Conservation (phyloP, 2,797 vertebrate species). For the Ibycter americanus region DNA sequence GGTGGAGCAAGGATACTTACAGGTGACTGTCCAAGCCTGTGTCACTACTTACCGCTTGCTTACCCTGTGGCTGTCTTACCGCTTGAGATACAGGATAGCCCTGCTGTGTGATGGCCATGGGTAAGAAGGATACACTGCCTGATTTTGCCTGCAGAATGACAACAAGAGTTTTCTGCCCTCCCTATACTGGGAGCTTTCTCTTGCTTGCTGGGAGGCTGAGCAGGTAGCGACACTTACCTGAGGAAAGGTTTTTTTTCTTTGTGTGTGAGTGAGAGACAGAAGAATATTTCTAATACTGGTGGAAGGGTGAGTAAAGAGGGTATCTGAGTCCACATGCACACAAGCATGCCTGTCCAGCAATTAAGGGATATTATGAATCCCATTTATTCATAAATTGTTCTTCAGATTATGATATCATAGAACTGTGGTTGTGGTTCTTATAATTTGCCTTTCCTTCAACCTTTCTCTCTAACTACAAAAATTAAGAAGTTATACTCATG, state of each 20-base stretch:
- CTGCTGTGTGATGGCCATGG: neutral
- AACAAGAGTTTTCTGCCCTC: neutral
- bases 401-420: neutral
- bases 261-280: neutral
- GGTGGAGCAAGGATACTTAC: neutral
- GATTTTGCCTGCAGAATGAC: neutral
- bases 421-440: neutral
- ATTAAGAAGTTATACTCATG: neutral
- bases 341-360: rapidly evolving
- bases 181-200: neutral
- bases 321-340: neutral
- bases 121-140: neutral
- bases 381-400: neutral
- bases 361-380: neutral
- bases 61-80: neutral
- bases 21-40: neutral
- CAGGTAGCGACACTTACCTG: neutral
- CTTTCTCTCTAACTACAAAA: neutral
- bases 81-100: neutral
- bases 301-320: neutral
- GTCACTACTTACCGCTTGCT: neutral
- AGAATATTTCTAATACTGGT: neutral
- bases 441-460: neutral
- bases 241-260: neutral
- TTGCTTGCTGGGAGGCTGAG: neutral